Evolutionary conservation across 1,140 invertebrate species (phyloP), one percentile per base, ranked within the genome.

Genomic region (Brachionus koreanus): DNA sequence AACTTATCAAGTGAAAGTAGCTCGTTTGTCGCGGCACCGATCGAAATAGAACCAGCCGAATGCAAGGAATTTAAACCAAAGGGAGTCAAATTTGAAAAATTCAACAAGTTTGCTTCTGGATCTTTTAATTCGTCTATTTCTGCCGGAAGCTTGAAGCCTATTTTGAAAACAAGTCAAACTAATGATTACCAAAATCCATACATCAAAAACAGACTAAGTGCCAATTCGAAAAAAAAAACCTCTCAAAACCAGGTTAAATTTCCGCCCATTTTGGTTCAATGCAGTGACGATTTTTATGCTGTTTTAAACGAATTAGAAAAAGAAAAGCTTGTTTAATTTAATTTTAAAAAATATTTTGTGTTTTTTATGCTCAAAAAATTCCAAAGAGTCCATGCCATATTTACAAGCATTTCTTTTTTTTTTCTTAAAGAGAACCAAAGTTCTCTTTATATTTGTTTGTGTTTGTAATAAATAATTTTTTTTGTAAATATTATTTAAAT

Each of bases 231-330:
- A 39, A 69, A 69, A 19, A 16, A 35, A 39, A 69, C n/a, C 16
- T n/a, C 33, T 19, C 35, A 35, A 39, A 46, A 23, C 7, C 39
- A 25, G 9, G 39, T 74, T 0, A 74, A 74, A 13, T 25, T 46
- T 13, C 69, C 42, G 2, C 69, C 69, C 2, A 43, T 46, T 23
- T 25, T 74, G 16, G 69, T 74, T 6, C 37, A 74, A 43, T 74
- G 69, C 16, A 74, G 69, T 49, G 69, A 74, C 3, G 69, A 74
- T 46, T 74, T 74, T 74, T 74, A 74, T 74, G 69, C 69, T 29
- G 42, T 74, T 74, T 46, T 74, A 13, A 29, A 46, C 19, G 69
- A 74, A n/a, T 46, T 74, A 4, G 69, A 74, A 46, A 74, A 74
- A 69, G 65, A 69, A 69, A 69, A 69, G 35, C 19, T 69, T 69